Conservation (phyloP, 2,113 vertebrate species). For the Actenoides hombroni region DNA sequence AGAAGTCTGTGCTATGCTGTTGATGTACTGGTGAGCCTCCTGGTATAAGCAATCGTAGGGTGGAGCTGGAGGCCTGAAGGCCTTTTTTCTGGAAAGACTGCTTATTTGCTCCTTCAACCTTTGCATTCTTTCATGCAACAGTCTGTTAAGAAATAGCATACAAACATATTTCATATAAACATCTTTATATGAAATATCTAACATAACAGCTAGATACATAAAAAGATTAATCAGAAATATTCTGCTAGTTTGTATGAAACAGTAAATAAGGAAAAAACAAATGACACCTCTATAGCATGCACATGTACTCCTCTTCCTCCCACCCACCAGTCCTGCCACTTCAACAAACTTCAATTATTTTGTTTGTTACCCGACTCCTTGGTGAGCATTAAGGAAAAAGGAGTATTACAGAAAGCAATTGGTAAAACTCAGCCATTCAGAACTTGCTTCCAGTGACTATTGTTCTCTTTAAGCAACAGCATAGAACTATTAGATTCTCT, state of each 20-base stretch:
- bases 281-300: background rate
- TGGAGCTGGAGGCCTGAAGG: slow-evolving; percentile 82
- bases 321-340: background rate
- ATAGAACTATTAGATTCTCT: background rate
- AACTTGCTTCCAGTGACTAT: background rate
- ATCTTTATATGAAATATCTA: background rate
- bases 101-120: slow-evolving; percentile 83
- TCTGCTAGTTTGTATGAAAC: background rate
- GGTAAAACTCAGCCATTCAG: background rate
- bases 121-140: slow-evolving; percentile 86
- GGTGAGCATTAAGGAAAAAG: background rate
- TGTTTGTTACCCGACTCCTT: background rate
- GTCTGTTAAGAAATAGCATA: slow-evolving; percentile 68
- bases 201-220: fast-evolving
- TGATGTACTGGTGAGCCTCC: slow-evolving; percentile 89
- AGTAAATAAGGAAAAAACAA: background rate
- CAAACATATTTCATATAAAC: background rate
- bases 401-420: background rate
- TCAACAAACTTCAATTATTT: background rate
- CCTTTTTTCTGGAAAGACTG: slow-evolving; percentile 88
- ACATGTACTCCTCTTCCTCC: background rate
- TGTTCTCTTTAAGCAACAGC: background rate
- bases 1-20: slow-evolving; percentile 82
- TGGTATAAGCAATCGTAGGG: slow-evolving; percentile 85
- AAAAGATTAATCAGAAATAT: background rate